These are phyloP conservation scores for Hirtodrosophila confusa DNA, from an alignment of 2,888 invertebrate species.

Conservation along the genomic window DNA sequence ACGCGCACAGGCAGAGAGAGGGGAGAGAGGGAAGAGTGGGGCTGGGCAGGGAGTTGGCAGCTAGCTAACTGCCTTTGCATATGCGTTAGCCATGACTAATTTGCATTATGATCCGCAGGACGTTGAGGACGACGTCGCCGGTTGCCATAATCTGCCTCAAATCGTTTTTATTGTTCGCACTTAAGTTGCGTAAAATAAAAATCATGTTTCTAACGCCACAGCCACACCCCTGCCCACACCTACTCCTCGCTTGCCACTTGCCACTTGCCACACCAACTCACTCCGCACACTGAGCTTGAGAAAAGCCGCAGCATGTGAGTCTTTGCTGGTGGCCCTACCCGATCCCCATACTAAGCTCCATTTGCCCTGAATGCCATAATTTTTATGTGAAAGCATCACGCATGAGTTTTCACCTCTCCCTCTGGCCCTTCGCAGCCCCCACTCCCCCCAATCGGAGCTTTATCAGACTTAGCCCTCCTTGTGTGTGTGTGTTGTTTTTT, in stretches of 20 bases:
- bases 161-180: constrained; percentile 82
- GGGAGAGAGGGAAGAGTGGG: neutral
- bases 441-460: constrained; percentile 36
- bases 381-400: constrained; percentile 80
- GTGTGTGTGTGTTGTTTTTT: constrained; percentile 8
- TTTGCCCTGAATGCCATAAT: constrained; percentile 75
- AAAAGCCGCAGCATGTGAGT: constrained; percentile 55
- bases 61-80: constrained; percentile 55
- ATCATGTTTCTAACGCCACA: constrained; percentile 81
- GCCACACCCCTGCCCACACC: constrained; percentile 7
- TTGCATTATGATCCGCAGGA: constrained; percentile 71
- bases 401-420: constrained; percentile 49
- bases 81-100: constrained; percentile 78
- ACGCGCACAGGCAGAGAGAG: constrained; percentile 18
- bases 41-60: neutral
- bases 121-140: constrained; percentile 44
- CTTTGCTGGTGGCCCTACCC: constrained; percentile 40
- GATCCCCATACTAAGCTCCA: constrained; percentile 68
- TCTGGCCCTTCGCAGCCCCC: neutral
- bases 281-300: constrained; percentile 34
- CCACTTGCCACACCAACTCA: neutral
- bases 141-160: constrained; percentile 75
- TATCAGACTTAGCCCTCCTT: constrained; percentile 67
- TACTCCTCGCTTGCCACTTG: neutral
- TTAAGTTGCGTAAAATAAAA: constrained; percentile 84